Base-by-base conservation (phyloP, 2,113 vertebrate species). In the Hippocampus abdominalis region DNA sequence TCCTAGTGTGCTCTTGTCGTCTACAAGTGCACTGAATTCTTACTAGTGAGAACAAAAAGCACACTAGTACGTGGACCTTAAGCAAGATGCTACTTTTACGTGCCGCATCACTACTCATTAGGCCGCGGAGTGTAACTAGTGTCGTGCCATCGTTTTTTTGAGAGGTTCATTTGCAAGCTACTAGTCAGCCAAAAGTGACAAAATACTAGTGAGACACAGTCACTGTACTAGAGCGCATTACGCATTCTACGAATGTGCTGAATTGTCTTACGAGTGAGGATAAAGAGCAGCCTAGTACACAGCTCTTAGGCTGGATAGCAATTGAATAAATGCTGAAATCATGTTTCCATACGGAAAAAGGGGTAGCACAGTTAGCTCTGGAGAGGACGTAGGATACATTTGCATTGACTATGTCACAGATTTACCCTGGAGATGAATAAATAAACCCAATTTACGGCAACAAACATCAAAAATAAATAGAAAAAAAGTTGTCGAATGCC, bases 371-470 rank as follows among this genome's bases (percentile, higher is more conserved):
- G 77, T 76, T 8, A 65, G 61, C 72, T 81, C 68, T 83, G 62
- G 69, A 51, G 73, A 77, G 71, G 74, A 82, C 67, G 20, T 71
- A 36, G 69, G 63, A 72, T 67, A 70, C 62, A 23, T 66, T 63
- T 60, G 59, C 70, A 60, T 56, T 76, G 3, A 39, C 64, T 12
- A 60, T 73, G 68, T 73, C 60, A 71, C 77, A 83, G 69, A 81
- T 25, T 72, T 72, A 56, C 44, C 81, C 76, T 73, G 70, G 68
- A 83, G 81, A 70, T 78, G 75, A 90, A 90, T 91, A 90, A 91
- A 90, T 90, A 90, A 80, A 89, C 74, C 73, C 53, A 77, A 82
- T 82, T 75, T 80, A 87, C 80, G 84, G 70, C 74, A 77, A 74
- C 73, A 77, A 84, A 85, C 71, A 74, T 60, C 27, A 46, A 86